Percentiles rank a stretch among this genome's conserved stretches.
phyloP scores from a whole-genome alignment of 2,113 vertebrate genomes.

The Mus spicilegus region DNA sequence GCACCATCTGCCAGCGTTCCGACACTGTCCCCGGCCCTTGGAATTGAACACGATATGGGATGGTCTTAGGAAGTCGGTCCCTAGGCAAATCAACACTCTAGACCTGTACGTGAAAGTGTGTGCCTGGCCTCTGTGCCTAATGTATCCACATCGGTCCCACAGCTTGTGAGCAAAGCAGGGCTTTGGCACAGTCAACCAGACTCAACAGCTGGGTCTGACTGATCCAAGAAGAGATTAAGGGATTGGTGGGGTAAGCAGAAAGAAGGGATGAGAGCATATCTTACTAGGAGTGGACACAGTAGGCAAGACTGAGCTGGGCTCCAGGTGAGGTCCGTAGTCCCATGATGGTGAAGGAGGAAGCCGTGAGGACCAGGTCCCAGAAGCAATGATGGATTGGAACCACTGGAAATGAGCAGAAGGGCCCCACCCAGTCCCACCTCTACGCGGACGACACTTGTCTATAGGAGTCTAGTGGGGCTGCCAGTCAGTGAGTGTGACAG shows the following conservation, averaged over 20 bases:
- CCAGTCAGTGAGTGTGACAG: neutral
- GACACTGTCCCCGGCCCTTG: neutral
- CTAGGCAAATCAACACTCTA: neutral
- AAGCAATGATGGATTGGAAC: neutral
- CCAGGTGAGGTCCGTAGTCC: neutral
- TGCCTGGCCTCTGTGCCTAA: neutral
- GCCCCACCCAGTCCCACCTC: neutral
- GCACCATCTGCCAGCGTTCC: neutral
- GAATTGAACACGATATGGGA: neutral
- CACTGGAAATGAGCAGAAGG: neutral
- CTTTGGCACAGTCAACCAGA: neutral
- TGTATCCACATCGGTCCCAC: too few species aligned
- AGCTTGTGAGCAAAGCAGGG: neutral
- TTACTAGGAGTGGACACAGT: neutral
- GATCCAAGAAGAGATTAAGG: neutral
- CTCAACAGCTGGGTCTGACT: neutral
- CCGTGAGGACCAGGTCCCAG: neutral
- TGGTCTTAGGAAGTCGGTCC: neutral
- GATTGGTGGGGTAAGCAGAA: neutral
- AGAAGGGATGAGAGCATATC: neutral
- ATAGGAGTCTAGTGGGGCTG: neutral
- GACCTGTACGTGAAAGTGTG: neutral
- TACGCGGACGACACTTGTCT: neutral
- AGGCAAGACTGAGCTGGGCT: neutral
- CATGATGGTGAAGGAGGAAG: neutral